Conservation (phyloP, 1,140 invertebrate species). For the Procambarus virginalis region DNA sequence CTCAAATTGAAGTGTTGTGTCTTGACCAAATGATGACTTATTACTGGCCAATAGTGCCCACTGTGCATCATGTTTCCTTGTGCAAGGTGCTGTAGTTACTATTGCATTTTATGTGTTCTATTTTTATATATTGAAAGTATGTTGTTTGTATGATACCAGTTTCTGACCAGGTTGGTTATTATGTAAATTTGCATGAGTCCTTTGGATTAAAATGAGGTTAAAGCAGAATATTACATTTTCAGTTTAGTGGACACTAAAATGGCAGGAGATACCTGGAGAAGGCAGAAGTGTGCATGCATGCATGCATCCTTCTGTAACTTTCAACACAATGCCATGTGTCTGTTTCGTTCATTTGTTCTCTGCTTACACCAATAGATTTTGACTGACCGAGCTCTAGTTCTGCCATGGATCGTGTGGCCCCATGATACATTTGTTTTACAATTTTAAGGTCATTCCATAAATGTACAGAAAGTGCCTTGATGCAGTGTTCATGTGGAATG, state of each 20-base stretch:
- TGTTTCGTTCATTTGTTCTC: neutral
- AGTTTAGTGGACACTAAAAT: neutral
- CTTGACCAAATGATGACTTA: neutral
- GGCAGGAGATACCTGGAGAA: neutral
- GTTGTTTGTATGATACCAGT: neutral
- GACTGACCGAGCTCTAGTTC: conserved; percentile 1
- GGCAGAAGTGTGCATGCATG: neutral
- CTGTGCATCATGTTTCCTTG: neutral
- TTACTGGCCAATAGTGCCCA: neutral
- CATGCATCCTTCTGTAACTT: neutral
- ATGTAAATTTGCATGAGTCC: neutral
- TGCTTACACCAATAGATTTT: neutral
- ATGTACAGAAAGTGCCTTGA: neutral
- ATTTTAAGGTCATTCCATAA: conserved; percentile 22
- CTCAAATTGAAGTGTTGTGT: neutral
- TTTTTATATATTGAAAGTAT: neutral
- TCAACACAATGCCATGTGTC: neutral
- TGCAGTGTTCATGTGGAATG: conserved; percentile 30
- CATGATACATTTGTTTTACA: conserved; percentile 28
- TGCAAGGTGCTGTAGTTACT: neutral
- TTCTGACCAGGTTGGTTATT: neutral
- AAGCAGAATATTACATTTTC: neutral
- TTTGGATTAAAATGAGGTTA: neutral
- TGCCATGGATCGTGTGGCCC: conserved; percentile 27
- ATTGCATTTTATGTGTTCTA: neutral